Conservation (phyloP, 2,888 invertebrate genomes). For the Alitta virens region DNA sequence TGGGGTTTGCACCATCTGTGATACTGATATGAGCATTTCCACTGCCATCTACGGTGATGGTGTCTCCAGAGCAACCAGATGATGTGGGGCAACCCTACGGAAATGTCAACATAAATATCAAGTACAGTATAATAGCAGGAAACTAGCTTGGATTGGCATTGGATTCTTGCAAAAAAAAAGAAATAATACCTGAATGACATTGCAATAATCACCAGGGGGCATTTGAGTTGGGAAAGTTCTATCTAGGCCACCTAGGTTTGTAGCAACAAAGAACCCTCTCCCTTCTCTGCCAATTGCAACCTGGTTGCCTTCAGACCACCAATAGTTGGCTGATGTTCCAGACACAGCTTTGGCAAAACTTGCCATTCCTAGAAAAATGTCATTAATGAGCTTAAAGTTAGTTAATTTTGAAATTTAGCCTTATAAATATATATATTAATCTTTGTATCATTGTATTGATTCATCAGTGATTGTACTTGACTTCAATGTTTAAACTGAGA, state of each 20-base stretch:
- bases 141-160: too few species aligned
- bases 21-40: conserved; percentile 65
- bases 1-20: conserved; percentile 64
- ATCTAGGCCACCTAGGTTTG: background rate
- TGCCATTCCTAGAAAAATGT: conserved; percentile 5
- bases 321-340: conserved; percentile 59
- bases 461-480: too few species aligned
- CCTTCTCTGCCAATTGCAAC: background rate
- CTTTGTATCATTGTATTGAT: too few species aligned
- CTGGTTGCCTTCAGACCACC: conserved; percentile 71
- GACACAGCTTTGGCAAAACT: conserved; percentile 10
- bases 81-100: background rate
- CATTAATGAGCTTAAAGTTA: too few species aligned
- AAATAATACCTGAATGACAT: conserved; percentile 63
- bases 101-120: too few species aligned
- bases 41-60: conserved; percentile 64
- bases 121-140: too few species aligned
- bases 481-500: too few species aligned
- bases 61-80: conserved; percentile 66
- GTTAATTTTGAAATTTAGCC: too few species aligned
- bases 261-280: background rate
- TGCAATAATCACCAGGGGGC: conserved; percentile 78
- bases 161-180: too few species aligned
- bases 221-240: conserved; percentile 56
- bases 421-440: too few species aligned